phyloP scores from a whole-genome alignment of 2,888 invertebrate species.

The Drosophila mayaguana region DNA sequence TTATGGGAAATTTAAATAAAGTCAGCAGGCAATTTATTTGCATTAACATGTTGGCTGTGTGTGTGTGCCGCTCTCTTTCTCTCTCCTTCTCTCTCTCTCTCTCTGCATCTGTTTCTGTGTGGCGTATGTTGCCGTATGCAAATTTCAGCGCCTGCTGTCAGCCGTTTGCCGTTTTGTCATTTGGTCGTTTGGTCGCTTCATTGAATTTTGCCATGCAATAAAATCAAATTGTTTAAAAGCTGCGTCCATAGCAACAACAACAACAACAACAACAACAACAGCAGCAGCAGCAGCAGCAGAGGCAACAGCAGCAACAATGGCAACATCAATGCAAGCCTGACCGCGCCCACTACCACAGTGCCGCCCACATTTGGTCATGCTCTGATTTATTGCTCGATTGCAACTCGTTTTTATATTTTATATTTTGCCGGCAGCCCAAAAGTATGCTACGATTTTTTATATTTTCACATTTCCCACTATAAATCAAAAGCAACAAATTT shows the following conservation, averaged over 20 bases:
- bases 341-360: constrained; percentile 52
- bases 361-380: constrained; percentile 66
- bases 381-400: constrained; percentile 72
- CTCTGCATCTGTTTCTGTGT: constrained; percentile 15
- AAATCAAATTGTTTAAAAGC: constrained; percentile 78
- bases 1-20: constrained; percentile 81
- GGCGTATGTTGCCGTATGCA: constrained; percentile 70
- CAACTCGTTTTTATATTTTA: constrained; percentile 30
- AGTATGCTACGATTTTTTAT: constrained; percentile 66
- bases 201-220: constrained; percentile 76
- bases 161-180: constrained; percentile 58
- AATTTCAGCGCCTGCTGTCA: constrained; percentile 78
- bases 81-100: constrained; percentile 1
- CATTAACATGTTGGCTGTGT: constrained; percentile 71
- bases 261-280: constrained; percentile 16
- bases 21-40: constrained; percentile 81
- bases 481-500: constrained; percentile 73
- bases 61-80: constrained; percentile 9
- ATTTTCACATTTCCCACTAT: constrained; percentile 66
- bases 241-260: constrained; percentile 31
- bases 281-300: constrained; percentile 19
- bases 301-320: constrained; percentile 15
- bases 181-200: constrained; percentile 71
- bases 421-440: constrained; percentile 51
- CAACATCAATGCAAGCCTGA: constrained; percentile 37